phyloP scores from a whole-genome alignment of 2,888 invertebrate species.

The Cataglyphis rosenhaueri region DNA sequence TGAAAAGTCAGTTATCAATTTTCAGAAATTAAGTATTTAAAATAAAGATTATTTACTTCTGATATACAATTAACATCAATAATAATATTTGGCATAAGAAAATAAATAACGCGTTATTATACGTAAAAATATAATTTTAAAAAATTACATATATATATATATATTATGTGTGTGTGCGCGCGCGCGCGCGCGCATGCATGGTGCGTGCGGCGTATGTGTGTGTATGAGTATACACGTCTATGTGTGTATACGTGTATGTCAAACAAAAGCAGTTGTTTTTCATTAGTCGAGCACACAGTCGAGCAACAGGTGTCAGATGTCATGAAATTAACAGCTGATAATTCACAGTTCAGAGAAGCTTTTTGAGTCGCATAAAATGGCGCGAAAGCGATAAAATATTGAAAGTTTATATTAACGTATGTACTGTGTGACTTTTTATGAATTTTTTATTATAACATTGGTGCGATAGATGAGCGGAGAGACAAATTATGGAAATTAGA shows the following conservation, averaged over 20 bases:
- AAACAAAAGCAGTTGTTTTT: not conserved
- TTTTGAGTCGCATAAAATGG: not conserved
- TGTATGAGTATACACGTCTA: too few species aligned
- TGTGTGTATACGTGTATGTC: not conserved
- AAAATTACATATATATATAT: not conserved
- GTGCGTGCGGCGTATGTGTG: too few species aligned
- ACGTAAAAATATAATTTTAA: not conserved
- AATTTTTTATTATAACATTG: not conserved
- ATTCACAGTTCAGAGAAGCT: slow-evolving; percentile 20
- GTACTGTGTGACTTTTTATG: not conserved
- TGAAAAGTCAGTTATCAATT: not conserved
- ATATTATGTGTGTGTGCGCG: too few species aligned
- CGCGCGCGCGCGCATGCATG: too few species aligned
- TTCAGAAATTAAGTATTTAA: not conserved
- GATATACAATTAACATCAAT: not conserved
- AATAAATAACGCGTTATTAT: not conserved
- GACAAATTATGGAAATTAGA: not conserved
- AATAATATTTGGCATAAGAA: not conserved
- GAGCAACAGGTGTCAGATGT: not conserved
- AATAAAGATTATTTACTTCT: not conserved
- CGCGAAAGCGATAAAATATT: not conserved
- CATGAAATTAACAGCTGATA: not conserved
- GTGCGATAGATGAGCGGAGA: not conserved
- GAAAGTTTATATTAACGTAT: not conserved
- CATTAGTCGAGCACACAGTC: not conserved